These are phyloP conservation scores for Ectropis grisescens DNA, from an alignment of 1,140 invertebrate species.

Conservation along the genomic window DNA sequence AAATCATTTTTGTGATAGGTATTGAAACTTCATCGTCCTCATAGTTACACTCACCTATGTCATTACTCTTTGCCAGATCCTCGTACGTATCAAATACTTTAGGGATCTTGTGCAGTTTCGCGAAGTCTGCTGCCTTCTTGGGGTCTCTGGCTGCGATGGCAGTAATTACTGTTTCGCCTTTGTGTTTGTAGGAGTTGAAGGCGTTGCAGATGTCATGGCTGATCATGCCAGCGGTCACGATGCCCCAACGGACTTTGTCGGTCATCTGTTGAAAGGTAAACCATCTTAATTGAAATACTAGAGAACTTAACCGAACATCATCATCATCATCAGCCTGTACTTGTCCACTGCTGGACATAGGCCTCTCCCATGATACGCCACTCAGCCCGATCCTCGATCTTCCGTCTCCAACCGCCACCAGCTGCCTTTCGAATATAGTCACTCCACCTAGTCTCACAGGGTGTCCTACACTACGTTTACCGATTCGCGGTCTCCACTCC, in stretches of 20 bases:
- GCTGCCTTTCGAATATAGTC: no score
- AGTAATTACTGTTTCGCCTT: constrained; percentile 33
- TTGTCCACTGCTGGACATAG: no score
- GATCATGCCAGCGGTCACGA: constrained; percentile 46
- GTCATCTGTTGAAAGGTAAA: constrained; percentile 29
- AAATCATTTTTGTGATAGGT: no score
- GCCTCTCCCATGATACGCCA: no score
- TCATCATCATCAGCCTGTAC: no score
- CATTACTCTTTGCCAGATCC: constrained; percentile 35
- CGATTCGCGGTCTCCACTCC: no score
- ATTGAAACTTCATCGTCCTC: not conserved
- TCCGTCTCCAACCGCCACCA: no score
- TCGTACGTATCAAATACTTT: constrained; percentile 37
- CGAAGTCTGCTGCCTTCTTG: constrained; percentile 32
- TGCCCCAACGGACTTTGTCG: constrained; percentile 52
- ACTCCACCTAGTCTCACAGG: no score
- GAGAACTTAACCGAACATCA: no score
- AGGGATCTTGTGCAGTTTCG: constrained; percentile 35
- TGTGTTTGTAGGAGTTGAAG: constrained; percentile 37
- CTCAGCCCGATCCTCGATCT: no score
- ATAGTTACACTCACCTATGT: constrained; percentile 33
- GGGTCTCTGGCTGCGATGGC: constrained; percentile 40
- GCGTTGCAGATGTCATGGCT: constrained; percentile 48
- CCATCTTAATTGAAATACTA: not conserved
- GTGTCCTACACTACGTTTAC: no score